Conservation (phyloP, 2,113 vertebrate genomes). For the Eolophus roseicapilla region DNA sequence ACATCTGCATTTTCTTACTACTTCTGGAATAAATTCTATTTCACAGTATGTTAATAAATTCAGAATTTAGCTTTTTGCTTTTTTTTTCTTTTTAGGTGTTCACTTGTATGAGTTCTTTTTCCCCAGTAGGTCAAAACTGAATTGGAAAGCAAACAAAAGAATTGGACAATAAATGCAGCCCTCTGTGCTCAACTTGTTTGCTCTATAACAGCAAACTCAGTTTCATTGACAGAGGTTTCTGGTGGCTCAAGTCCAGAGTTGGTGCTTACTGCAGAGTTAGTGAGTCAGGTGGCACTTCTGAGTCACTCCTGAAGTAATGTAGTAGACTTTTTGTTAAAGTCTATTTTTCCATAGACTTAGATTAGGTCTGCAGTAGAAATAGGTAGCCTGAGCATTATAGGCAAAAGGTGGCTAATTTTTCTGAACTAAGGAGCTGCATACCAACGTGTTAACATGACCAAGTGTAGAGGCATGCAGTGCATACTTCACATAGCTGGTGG, state of each 20-base stretch:
- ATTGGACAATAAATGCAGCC: neutral
- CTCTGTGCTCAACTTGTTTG: neutral
- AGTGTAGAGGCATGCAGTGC: neutral
- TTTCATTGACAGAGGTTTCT: conserved; percentile 4
- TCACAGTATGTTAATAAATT: neutral
- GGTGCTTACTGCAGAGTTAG: neutral
- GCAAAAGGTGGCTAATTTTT: neutral
- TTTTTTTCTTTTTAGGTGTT: neutral
- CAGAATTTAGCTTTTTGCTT: neutral
- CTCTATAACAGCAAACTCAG: neutral
- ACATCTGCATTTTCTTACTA: neutral
- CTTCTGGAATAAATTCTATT: neutral
- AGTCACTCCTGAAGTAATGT: neutral
- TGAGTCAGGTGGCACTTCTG: conserved; percentile 26
- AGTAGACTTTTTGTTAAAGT: neutral
- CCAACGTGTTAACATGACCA: neutral
- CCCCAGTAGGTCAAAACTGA: neutral
- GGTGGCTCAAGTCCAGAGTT: neutral
- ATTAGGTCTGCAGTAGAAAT: neutral
- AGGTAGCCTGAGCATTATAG: neutral
- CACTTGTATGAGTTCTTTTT: neutral
- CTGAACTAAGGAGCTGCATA: neutral
- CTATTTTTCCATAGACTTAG: neutral
- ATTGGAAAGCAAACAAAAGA: neutral
- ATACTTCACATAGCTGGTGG: neutral